Evolutionary conservation across 2,797 vertebrate genomes (phyloP), one percentile per base, ranked within the genome.

Genomic region (Malurus leucopterus): DNA sequence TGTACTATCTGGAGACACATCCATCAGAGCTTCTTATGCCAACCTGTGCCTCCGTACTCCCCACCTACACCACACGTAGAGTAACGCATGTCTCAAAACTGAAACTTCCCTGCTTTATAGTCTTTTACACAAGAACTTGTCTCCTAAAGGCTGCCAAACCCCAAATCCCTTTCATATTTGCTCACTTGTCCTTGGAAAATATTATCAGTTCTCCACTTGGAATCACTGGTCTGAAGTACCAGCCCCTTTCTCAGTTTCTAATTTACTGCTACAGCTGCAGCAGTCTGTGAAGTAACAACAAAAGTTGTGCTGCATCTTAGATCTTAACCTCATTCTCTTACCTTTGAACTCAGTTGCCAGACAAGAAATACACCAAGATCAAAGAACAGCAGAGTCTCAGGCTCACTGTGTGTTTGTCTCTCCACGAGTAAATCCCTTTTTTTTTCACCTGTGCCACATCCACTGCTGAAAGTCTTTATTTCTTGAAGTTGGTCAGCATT

Each of bases 271-370:
- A 9, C 30, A 70, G 46, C 54, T 78, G 68, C 53, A 65, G 55
- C 36, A 86, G 63, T 38, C 71, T 88, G 68, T 61, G 71, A 89
- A 88, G 40, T 57, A 89, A 54, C 47, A 75, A 55, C 46, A 63
- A 59, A 81, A 43, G 41, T 76, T 78, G 59, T 70, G 64, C 74
- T 84, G 57, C 71, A 68, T 68, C 85, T 89, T 73, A 86, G 85
- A 88, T 82, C 83, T 91, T 86, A 75, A 88, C 70, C 68, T 91
- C 80, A 72, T 86, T 91, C 79, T 93, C 29, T 86, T 84, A 86
- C 81, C 80, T 91, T 91, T 8, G 34, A 88, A 88, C 89, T 86
- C 84, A 88, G 74, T 73, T 89, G 61, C 90, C 88, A 92, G 92
- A 78, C 77, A 91, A 87, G 77, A 88, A 73, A 69, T 55, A 43